phyloP scores from a whole-genome alignment of 2,113 vertebrate genomes.

The Aix galericulata region DNA sequence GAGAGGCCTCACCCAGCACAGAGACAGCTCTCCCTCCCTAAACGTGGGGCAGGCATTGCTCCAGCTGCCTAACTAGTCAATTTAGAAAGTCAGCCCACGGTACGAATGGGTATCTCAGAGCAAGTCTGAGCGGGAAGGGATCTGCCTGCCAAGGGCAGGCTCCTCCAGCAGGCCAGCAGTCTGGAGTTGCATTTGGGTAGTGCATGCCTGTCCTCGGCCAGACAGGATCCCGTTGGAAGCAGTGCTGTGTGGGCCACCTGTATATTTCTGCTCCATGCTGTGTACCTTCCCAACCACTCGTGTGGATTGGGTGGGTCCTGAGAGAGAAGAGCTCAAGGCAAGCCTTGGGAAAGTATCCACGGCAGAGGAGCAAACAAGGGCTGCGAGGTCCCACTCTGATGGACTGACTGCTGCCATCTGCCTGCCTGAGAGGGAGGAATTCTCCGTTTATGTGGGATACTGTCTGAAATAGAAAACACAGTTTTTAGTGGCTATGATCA shows the following conservation, averaged over 20 bases:
- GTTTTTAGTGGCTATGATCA: neutral
- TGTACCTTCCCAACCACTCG: rapidly evolving
- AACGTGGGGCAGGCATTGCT: rapidly evolving
- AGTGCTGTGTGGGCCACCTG: neutral
- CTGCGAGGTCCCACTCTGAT: rapidly evolving
- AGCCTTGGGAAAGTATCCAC: neutral
- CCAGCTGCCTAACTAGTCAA: neutral
- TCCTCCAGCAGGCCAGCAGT: neutral
- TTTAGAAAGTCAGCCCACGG: neutral
- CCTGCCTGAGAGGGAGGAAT: neutral
- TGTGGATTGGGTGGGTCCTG: rapidly evolving
- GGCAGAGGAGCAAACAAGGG: rapidly evolving
- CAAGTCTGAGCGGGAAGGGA: neutral
- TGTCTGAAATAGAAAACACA: neutral
- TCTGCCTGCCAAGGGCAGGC: neutral
- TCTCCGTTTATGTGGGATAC: neutral
- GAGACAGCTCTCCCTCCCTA: slow-evolving; percentile 23
- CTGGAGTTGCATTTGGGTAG: neutral
- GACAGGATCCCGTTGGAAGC: rapidly evolving
- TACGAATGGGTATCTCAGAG: rapidly evolving
- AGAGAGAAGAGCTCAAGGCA: neutral
- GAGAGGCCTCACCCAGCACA: neutral
- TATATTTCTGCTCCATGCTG: rapidly evolving
- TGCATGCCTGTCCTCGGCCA: neutral
- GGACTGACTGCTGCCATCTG: rapidly evolving